Conservation (phyloP, 2,797 vertebrate genomes). For the Chaenodraco wilsoni region DNA sequence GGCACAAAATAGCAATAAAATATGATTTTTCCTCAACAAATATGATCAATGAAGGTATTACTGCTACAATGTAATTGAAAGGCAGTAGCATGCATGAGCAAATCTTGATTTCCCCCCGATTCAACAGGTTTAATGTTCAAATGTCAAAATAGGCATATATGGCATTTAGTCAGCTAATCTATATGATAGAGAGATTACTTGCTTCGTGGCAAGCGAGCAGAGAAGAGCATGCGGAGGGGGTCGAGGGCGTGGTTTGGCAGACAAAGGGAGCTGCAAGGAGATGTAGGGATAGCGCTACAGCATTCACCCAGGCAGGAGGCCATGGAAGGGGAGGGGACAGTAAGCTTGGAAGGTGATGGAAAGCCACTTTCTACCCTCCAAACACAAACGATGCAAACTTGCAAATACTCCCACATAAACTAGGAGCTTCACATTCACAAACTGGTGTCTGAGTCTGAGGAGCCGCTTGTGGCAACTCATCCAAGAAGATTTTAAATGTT, state of each 20-base stretch:
- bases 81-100: not conserved
- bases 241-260: conserved; percentile 79
- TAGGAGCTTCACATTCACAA: conserved; percentile 50
- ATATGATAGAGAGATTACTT: conserved; percentile 62
- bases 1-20: not conserved
- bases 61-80: not conserved
- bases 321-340: conserved; percentile 62
- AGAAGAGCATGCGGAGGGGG: conserved; percentile 51
- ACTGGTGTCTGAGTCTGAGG: conserved; percentile 37
- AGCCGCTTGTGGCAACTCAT: conserved; percentile 31
- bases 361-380: conserved; percentile 31
- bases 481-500: conserved; percentile 27
- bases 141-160: conserved; percentile 54
- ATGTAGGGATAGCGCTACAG: conserved; percentile 76
- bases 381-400: conserved; percentile 33
- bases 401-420: conserved; percentile 48
- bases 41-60: not conserved
- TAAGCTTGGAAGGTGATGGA: conserved; percentile 53
- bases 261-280: conserved; percentile 82
- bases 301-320: conserved; percentile 69
- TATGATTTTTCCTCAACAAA: conserved; percentile 1
- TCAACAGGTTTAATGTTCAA: conserved; percentile 42
- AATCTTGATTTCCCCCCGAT: conserved; percentile 29
- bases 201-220: conserved; percentile 64
- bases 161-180: conserved; percentile 56